phyloP scores from a whole-genome alignment of 2,888 invertebrate species.

The Amphipoea lucens region DNA sequence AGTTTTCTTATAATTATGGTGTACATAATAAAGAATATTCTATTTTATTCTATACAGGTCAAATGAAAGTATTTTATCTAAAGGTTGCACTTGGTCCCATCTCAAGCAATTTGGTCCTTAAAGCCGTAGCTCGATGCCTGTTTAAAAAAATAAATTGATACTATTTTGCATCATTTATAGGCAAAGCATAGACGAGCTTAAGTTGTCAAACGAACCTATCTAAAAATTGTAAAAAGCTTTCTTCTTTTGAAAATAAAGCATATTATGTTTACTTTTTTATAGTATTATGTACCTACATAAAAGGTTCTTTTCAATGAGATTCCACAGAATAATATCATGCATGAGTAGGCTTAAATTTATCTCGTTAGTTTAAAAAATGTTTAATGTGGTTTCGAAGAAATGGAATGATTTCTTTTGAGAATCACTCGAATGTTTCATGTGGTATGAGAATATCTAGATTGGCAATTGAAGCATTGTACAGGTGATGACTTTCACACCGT shows the following conservation, averaged over 20 bases:
- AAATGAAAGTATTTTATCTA: neutral
- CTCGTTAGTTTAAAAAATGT: neutral
- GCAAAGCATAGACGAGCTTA: neutral
- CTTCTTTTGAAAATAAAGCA: constrained; percentile 7
- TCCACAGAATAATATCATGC: neutral
- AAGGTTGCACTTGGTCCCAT: neutral
- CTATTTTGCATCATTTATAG: neutral
- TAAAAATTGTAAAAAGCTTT: neutral
- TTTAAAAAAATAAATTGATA: neutral
- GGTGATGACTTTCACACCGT: neutral
- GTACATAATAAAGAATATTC: too few relatives aligned
- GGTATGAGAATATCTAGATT: neutral
- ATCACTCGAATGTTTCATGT: neutral
- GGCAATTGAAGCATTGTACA: neutral
- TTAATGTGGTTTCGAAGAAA: neutral
- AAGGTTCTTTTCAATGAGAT: constrained; percentile 32
- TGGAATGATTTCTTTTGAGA: neutral
- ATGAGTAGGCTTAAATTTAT: constrained; percentile 3
- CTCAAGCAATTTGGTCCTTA: neutral
- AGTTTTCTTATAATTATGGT: too few relatives aligned
- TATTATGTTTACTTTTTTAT: constrained; percentile 13
- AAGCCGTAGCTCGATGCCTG: neutral
- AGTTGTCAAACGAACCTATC: constrained; percentile 3
- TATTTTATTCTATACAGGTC: neutral
- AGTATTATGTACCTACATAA: neutral